Evolutionary conservation across 2,888 invertebrate species (phyloP).

Genomic region (Agonopterix arenella): DNA sequence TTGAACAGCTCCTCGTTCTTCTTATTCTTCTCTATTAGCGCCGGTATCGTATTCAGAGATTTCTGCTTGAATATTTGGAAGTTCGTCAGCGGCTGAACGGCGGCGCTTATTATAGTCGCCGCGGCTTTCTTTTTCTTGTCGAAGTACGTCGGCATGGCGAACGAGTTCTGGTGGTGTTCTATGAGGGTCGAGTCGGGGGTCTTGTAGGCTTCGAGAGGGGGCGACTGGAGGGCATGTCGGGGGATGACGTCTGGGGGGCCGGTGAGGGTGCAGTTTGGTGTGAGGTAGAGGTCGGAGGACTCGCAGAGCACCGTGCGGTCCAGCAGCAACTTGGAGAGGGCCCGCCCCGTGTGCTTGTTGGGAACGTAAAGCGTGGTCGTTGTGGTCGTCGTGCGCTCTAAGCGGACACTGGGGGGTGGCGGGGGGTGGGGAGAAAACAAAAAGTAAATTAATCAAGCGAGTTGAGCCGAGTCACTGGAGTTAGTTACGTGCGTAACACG

Average conservation of each 20-base stretch:
- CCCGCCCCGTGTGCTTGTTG: constrained; percentile 33
- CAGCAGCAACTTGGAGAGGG: constrained; percentile 45
- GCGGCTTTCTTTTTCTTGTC: constrained; percentile 54
- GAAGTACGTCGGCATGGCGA: constrained; percentile 69
- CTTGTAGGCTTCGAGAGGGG: constrained; percentile 37
- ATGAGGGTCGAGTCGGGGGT: constrained; percentile 46
- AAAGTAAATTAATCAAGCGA: constrained; percentile 47
- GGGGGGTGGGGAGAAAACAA: constrained; percentile 30
- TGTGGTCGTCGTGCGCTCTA: constrained; percentile 40
- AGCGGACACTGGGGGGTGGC: constrained; percentile 35
- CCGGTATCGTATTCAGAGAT: constrained; percentile 66
- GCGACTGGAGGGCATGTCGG: constrained; percentile 34
- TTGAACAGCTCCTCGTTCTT: constrained; percentile 69
- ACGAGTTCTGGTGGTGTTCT: constrained; percentile 37
- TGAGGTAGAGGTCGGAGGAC: constrained; percentile 46
- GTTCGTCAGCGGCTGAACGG: constrained; percentile 57
- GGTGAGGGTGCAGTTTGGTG: constrained; percentile 44
- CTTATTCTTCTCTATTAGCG: constrained; percentile 41
- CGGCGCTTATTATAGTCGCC: constrained; percentile 40
- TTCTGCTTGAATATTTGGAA: constrained; percentile 70
- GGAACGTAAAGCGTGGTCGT: constrained; percentile 26
- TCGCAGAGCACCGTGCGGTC: constrained; percentile 39
- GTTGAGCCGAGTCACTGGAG: constrained; percentile 9
- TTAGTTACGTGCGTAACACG: constrained; percentile 49
- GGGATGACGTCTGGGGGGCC: constrained; percentile 57